These are phyloP conservation scores for Stigmatopora nigra DNA, from an alignment of 2,113 vertebrate species.

Conservation along the genomic window DNA sequence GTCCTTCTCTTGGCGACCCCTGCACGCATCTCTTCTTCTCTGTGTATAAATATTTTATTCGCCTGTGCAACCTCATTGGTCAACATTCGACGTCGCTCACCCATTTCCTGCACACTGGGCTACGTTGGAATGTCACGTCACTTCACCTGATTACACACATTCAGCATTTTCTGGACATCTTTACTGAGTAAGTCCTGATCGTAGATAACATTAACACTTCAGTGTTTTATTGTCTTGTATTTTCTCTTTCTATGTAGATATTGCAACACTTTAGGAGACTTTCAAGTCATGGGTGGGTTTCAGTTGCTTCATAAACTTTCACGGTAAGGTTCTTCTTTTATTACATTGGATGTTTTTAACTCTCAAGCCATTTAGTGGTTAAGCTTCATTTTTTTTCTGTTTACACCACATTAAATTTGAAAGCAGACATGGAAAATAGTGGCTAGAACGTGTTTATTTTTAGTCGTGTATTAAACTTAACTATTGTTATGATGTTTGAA, in stretches of 20 bases:
- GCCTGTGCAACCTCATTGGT: conserved; percentile 81
- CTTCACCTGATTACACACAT: conserved; percentile 82
- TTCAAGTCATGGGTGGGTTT: conserved; percentile 94
- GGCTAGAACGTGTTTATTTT: not conserved
- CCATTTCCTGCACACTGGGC: conserved; percentile 76
- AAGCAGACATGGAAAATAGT: not conserved
- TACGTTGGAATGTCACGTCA: conserved; percentile 70
- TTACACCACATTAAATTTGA: not conserved
- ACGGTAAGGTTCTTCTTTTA: conserved; percentile 71
- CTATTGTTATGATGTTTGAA: not conserved
- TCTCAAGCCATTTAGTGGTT: not conserved
- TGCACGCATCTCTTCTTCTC: conserved; percentile 78
- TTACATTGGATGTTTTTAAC: not conserved
- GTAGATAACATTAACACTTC: not conserved
- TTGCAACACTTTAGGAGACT: conserved; percentile 80
- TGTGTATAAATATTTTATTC: conserved; percentile 80
- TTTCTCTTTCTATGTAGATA: conserved; percentile 68
- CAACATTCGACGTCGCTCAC: conserved; percentile 83
- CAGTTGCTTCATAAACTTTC: conserved; percentile 81
- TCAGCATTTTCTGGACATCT: conserved; percentile 81
- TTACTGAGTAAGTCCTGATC: conserved; percentile 76
- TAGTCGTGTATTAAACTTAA: not conserved
- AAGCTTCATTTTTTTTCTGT: not conserved
- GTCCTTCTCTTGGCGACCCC: conserved; percentile 55
- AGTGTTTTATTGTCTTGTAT: not conserved